Evolutionary conservation across 2,888 invertebrate species (phyloP), one percentile per base, ranked within the genome.

Genomic region (Apomyelois bistriatella): DNA sequence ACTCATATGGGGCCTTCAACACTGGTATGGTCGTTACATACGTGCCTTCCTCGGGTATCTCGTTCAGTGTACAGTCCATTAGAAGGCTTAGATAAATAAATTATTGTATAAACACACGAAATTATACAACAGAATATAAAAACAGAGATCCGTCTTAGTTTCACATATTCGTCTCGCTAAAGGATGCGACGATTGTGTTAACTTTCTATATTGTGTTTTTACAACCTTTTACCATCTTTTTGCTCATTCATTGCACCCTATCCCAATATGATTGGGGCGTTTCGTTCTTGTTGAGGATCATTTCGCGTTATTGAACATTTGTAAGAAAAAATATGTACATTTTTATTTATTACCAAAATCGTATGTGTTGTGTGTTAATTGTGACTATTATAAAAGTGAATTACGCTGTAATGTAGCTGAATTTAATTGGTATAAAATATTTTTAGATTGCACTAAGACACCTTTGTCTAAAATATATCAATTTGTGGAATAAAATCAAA

Each of bases 21-120:
- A 12, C 1, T 37, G 37, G 37, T 12, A 37, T 7, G 40, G 8
- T 28, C 7, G 42, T 13, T 28, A 28, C 28, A 13, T 9, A 13
- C 13, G 28, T 43, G 30, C 13, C 30, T 13, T 28, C 28, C n/a
- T 7, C 30, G 43, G 43, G 30, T 16, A 9, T 16, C 32, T 46
- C 28, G 42, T 43, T 15, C 15, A 35, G 32, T 32, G 46, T 46
- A 46, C 46, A 32, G 10, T 28, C 15, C 46, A 46, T 41, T 50
- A 40, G 49, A 40, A 30, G 30, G 38, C 10, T 30, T 50, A 50
- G 40, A 50, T 50, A 50, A 50, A 50, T 50, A 40, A 50, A 50
- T 50, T 40, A 50, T 50, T 40, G 32, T 50, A 50, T 50, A 40
- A 50, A 40, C 10, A 49, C 28, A 38, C 17, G 1, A 48, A 17